Conservation (phyloP, 2,888 invertebrate genomes). For the Calliscelio sp. region DNA sequence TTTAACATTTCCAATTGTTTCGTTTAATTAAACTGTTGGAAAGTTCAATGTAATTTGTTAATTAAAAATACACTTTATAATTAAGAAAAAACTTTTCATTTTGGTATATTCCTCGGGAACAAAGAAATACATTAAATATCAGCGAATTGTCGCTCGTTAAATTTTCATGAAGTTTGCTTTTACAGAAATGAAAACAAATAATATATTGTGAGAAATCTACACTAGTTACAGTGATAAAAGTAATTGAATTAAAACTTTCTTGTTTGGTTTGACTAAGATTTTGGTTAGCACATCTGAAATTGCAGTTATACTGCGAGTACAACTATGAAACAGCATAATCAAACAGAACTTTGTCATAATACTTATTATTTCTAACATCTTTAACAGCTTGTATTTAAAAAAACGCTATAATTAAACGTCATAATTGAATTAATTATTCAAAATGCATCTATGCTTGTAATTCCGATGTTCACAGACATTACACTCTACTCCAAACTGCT, state of each 20-base stretch:
- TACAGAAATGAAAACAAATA: constrained; percentile 42
- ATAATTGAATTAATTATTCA: too few relatives aligned
- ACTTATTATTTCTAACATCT: not conserved
- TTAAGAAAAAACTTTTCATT: too few relatives aligned
- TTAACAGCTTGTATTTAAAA: too few relatives aligned
- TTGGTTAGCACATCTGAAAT: constrained; percentile 21
- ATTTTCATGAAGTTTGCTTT: constrained; percentile 56
- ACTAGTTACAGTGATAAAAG: constrained; percentile 27
- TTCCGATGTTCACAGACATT: too few relatives aligned
- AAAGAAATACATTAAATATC: constrained; percentile 29
- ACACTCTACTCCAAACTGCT: too few relatives aligned
- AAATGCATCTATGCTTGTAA: too few relatives aligned
- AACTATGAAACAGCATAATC: not conserved
- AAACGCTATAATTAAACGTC: too few relatives aligned
- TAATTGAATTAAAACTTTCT: constrained; percentile 50
- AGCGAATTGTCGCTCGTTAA: constrained; percentile 29
- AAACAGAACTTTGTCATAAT: not conserved
- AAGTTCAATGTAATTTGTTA: too few relatives aligned
- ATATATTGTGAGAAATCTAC: constrained; percentile 18
- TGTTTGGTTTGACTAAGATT: constrained; percentile 31
- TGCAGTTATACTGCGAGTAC: not conserved
- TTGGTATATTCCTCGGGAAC: too few relatives aligned
- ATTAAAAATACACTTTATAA: too few relatives aligned
- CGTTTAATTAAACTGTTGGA: too few relatives aligned
- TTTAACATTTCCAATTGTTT: too few relatives aligned